Percentiles rank a stretch among this genome's conserved stretches.
Conservation (phyloP, 2,113 vertebrate genomes). For the Speoplatyrhinus poulsoni region DNA sequence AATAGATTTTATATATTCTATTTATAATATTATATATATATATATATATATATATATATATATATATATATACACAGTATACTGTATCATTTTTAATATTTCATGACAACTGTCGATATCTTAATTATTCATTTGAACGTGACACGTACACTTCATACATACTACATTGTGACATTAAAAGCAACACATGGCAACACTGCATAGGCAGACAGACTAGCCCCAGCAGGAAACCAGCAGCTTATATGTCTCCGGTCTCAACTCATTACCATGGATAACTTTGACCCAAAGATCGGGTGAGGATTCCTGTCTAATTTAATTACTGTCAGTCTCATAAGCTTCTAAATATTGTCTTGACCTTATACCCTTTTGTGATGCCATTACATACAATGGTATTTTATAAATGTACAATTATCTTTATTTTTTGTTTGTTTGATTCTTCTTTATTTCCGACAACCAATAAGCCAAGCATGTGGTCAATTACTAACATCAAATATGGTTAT, state of each 20-base stretch:
- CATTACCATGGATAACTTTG: constrained; percentile 81
- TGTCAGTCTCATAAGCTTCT: constrained; percentile 74
- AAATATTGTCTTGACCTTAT: constrained; percentile 87
- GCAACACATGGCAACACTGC: constrained; percentile 22
- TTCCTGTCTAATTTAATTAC: constrained; percentile 89
- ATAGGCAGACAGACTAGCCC: constrained; percentile 59
- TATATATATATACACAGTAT: too few species aligned
- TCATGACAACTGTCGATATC: too few species aligned
- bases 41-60: too few species aligned
- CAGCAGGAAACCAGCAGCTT: constrained; percentile 75
- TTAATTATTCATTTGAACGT: neutral
- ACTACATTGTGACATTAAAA: constrained; percentile 27
- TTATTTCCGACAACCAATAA: neutral
- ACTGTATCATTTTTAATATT: too few species aligned
- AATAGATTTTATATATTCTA: neutral
- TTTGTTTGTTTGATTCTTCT: constrained; percentile 7
- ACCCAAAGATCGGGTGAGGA: constrained; percentile 78
- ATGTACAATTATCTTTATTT: constrained; percentile 22
- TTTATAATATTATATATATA: too few species aligned
- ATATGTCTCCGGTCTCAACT: constrained; percentile 70
- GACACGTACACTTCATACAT: constrained; percentile 11
- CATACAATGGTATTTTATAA: constrained; percentile 23
- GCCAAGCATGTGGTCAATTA: too few species aligned
- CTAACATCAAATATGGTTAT: neutral
- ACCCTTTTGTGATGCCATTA: constrained; percentile 71